These are phyloP conservation scores for Drosophila pseudotalamancana DNA, from an alignment of 2,888 invertebrate genomes.

Conservation along the genomic window DNA sequence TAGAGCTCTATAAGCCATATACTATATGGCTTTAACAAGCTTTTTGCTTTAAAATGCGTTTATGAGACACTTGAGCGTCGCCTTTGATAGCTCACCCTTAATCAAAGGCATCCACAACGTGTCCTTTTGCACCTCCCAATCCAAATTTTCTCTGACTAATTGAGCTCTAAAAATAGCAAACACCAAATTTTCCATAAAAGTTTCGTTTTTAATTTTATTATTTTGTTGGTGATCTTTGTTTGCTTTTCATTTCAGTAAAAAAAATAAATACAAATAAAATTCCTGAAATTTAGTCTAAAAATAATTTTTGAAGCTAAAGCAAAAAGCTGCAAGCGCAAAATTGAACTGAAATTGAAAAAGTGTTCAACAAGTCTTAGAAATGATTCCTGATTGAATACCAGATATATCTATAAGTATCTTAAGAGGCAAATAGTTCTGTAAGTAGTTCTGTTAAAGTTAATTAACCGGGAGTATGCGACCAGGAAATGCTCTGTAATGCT, in stretches of 20 bases:
- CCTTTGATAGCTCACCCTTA: constrained; percentile 45
- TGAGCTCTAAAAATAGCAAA: constrained; percentile 51
- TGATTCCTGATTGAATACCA: no score
- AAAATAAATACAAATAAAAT: constrained; percentile 9
- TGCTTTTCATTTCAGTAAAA: constrained; percentile 15
- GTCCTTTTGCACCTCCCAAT: constrained; percentile 2
- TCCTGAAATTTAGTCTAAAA: constrained; percentile 10
- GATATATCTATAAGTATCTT: no score
- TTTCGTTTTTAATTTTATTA: constrained; percentile 1
- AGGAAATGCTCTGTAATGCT: no score
- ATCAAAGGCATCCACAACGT: constrained; percentile 33
- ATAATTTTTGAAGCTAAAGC: not conserved
- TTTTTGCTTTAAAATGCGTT: constrained; percentile 54
- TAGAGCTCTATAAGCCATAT: constrained; percentile 40
- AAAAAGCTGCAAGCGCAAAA: not conserved
- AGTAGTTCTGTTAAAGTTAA: no score
- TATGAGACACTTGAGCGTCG: constrained; percentile 44
- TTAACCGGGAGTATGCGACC: no score
- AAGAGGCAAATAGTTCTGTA: no score
- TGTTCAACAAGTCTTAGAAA: not conserved
- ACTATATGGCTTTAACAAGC: constrained; percentile 27
- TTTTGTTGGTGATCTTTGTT: constrained; percentile 6
- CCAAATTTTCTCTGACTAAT: constrained; percentile 39
- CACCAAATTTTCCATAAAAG: constrained; percentile 1
- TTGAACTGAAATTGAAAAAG: not conserved